Evolutionary conservation across 1,140 invertebrate genomes (phyloP).

Genomic region (Drosophila truncata): DNA sequence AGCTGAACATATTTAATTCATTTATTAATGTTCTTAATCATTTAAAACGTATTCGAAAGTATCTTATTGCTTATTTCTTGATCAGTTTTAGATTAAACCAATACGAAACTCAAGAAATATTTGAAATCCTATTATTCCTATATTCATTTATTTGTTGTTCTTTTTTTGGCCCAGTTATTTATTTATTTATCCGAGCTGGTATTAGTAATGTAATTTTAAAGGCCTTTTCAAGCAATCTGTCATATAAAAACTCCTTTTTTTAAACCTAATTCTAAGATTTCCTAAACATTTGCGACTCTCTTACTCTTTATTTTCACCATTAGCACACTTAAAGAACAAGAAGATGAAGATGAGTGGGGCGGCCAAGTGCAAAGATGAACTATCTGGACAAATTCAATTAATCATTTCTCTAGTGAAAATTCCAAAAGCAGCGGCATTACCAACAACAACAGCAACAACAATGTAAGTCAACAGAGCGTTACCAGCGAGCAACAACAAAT

Average conservation of each 20-base stretch:
- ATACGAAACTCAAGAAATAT: too few species aligned
- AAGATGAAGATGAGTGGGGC: conserved; percentile 24
- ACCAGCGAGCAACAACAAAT: conserved; percentile 72
- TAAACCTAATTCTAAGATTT: not conserved
- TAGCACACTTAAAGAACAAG: conserved; percentile 24
- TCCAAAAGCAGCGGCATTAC: conserved; percentile 43
- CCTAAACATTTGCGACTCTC: not conserved
- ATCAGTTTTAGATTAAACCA: too few species aligned
- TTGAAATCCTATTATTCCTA: too few species aligned
- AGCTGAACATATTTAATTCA: too few species aligned
- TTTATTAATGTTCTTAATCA: too few species aligned
- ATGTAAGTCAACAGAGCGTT: conserved; percentile 67
- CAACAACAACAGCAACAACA: conserved; percentile 40
- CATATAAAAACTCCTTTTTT: not conserved
- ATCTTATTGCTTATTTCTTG: too few species aligned
- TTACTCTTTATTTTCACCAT: not conserved
- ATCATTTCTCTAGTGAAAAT: conserved; percentile 80
- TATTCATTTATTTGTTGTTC: too few species aligned
- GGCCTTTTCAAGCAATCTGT: not conserved
- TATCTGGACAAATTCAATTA: conserved; percentile 78
- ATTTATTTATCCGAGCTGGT: too few species aligned
- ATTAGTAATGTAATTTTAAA: too few species aligned
- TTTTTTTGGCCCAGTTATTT: too few species aligned
- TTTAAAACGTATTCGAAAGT: too few species aligned
- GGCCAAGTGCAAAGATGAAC: conserved; percentile 75